These are phyloP conservation scores for Sciurus niger DNA, from an alignment of 2,113 vertebrate species.

Conservation along the genomic window DNA sequence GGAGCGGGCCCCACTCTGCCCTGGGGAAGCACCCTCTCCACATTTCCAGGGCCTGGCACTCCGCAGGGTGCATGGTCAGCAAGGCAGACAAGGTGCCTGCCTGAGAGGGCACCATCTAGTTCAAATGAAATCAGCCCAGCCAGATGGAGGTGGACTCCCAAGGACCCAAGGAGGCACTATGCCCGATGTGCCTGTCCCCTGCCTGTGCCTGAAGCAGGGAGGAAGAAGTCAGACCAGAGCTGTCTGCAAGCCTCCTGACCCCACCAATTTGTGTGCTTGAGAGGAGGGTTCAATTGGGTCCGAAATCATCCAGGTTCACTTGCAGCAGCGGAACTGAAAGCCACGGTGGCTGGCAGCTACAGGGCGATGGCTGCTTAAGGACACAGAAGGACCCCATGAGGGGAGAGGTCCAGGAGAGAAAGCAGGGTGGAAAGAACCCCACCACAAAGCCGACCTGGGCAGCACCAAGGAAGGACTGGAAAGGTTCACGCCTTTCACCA, in stretches of 20 bases:
- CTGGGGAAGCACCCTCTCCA: no score
- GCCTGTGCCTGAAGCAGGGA: not conserved
- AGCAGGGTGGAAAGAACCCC: no score
- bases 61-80: no score
- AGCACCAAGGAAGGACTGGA: not conserved
- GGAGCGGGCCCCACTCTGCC: no score
- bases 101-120: no score
- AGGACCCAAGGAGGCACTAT: not conserved
- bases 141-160: fast-evolving
- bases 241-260: not conserved
- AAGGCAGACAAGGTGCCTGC: no score
- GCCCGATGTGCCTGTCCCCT: fast-evolving
- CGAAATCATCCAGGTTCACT: not conserved
- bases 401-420: no score
- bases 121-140: fast-evolving
- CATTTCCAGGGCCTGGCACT: no score
- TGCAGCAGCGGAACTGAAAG: not conserved
- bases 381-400: no score
- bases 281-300: no score
- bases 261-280: not conserved
- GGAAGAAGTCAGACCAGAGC: fast-evolving
- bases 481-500: not conserved
- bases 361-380: no score
- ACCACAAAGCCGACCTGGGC: not conserved
- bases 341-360: no score